These are phyloP conservation scores for Pipistrellus pygmaeus DNA, from an alignment of 2,797 vertebrate species.

Conservation along the genomic window DNA sequence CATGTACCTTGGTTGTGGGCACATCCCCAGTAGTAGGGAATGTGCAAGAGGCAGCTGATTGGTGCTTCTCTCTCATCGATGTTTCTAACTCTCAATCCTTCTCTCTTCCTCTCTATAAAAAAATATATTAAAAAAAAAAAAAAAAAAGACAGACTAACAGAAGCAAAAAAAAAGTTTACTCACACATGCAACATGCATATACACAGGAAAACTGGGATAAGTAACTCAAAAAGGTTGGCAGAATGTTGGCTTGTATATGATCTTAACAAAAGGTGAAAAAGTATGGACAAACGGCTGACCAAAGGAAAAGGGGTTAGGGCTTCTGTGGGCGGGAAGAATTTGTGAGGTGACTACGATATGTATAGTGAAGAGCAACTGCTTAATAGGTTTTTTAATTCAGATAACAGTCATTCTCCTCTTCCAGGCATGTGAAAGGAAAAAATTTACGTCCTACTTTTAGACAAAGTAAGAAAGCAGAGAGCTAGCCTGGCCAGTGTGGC, in stretches of 20 bases:
- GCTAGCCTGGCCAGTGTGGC: too few species aligned
- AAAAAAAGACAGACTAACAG: background rate
- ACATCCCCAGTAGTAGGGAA: too few species aligned
- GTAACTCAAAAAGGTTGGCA: background rate
- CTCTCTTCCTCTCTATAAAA: too few species aligned
- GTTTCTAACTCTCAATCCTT: too few species aligned
- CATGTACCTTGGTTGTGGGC: too few species aligned
- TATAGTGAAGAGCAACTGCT: background rate
- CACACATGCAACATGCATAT: background rate
- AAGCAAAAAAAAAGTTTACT: background rate
- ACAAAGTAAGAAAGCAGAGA: background rate
- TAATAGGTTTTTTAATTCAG: background rate
- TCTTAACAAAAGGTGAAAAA: background rate
- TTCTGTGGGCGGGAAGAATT: background rate
- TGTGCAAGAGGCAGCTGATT: too few species aligned
- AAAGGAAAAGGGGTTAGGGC: background rate
- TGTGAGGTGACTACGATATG: background rate
- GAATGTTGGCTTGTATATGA: background rate
- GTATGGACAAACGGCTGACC: background rate
- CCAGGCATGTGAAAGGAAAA: background rate
- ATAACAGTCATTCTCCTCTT: background rate
- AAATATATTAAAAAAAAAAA: too few species aligned
- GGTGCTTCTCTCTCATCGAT: too few species aligned
- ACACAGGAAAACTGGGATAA: background rate
- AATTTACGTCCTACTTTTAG: background rate